Conservation (phyloP, 2,113 vertebrate species). For the Regulus satrapa region DNA sequence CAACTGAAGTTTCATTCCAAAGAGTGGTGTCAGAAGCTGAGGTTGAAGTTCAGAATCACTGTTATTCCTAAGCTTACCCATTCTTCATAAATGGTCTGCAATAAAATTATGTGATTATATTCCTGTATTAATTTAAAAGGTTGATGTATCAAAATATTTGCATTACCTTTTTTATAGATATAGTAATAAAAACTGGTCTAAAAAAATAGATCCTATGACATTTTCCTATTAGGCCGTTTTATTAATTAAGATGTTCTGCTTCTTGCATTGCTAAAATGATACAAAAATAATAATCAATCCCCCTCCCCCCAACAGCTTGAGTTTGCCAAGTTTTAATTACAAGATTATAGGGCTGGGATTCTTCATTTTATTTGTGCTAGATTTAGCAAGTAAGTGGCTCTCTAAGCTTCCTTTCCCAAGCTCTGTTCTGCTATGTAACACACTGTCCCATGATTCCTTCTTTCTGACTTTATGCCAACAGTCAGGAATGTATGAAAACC, state of each 20-base stretch:
- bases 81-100: neutral
- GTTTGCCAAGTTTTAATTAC: neutral
- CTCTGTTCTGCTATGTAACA: neutral
- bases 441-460: neutral
- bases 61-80: neutral
- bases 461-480: neutral
- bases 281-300: neutral
- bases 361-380: neutral
- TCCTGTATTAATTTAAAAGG: neutral
- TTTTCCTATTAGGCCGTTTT: neutral
- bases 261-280: neutral
- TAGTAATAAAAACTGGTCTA: neutral
- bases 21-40: neutral
- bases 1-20: neutral
- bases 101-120: neutral
- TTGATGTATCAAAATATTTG: conserved; percentile 20
- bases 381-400: neutral
- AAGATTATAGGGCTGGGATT: neutral
- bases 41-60: neutral
- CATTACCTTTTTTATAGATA: neutral
- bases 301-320: neutral
- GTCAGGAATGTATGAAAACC: neutral
- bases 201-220: neutral
- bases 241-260: neutral
- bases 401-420: conserved; percentile 5